Evolutionary conservation across 2,113 vertebrate genomes (phyloP), one percentile per base, ranked within the genome.

Genomic region (Dasypus novemcinctus): DNA sequence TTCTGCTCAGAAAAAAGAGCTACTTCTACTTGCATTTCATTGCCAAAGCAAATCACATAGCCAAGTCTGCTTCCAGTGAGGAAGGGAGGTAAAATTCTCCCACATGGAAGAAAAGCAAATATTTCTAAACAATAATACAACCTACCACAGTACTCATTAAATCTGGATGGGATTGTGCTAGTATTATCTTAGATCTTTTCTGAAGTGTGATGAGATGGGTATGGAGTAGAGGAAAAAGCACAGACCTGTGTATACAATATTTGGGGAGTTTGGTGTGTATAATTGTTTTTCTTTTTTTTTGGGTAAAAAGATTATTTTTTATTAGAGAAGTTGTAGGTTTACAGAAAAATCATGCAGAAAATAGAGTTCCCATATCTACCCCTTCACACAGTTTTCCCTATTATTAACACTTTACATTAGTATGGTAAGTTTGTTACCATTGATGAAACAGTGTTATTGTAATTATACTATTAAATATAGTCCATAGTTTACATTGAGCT

Each of bases 41-140:
- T 75, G 75, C 43, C 75, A 94, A 91, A 94, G 74, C 43, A 66
- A 83, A 80, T 63, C 31, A 49, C 0, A 5, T 0, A 3, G 49
- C 59, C 82, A 78, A 71, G 64, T 79, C 21, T 12, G 43, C 43
- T 74, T 75, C 54, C 23, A 7, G 27, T 11, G n/a, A 83, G 83
- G 33, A 87, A 38, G 80, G 71, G 49, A 93, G 80, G 59, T 46
- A 36, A 21, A 41, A 81, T 80, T 95, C 63, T 79, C 68, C 71
- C 54, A 7, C 57, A 83, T 31, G 68, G n/a, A 80, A 95, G 80
- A 91, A 71, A 10, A 41, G 59, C 71, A 89, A 49, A 75, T 66
- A 66, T 80, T 96, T 61, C 83, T 92, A 82, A 95, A 83, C 41
- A 89, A 57, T 64, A 85, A 61, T 33, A 75, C n/a, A 81, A 71